Evolutionary conservation across 2,797 vertebrate genomes (phyloP), one percentile per base, ranked within the genome.

Genomic region (Acipenser ruthenus): DNA sequence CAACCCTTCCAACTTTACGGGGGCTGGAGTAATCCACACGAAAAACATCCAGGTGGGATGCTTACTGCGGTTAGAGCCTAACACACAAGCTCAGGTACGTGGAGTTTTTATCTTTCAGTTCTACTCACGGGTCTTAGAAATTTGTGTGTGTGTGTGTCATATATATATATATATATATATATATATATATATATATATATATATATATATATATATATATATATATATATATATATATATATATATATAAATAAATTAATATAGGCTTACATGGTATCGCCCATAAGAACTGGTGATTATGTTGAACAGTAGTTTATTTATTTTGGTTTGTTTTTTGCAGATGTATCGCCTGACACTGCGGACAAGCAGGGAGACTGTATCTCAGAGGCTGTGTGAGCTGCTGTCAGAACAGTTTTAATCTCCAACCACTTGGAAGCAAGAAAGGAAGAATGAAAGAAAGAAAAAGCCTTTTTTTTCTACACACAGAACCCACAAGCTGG

Each of bases 271-370:
- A 55, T 10, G 9, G n/a, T 55, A 10, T 55, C 52, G 12, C 52
- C 12, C 52, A 53, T 1, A 53, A 2, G 8, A 53, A 8, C 12
- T 53, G 9, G n/a, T 55, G 6, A 10, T 12, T 53, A 55, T 3
- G 3, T 1, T 55, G n/a, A 55, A 10, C n/a, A 37, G 4, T 6
- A 6, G 4, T 55, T 55, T 5, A 10, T 55, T 55, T 9, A 3
- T 65, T 55, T 71, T 4, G 70, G 0, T 70, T 7, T 83, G 7
- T 59, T 58, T 75, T 47, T 82, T 85, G 52, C 87, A 98, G 95
- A 96, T 98, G 94, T 97, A 95, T 79, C 93, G 94, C 13, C 91
- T 98, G 65, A 97, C 95, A 3, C 86, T 97, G 74, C 89, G 95
- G 70, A 94, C 94, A 62, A 97, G 95, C 83, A 93, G 92, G 79